Evolutionary conservation across 2,888 invertebrate species (phyloP).

Genomic region (Trissolcus japonicus): DNA sequence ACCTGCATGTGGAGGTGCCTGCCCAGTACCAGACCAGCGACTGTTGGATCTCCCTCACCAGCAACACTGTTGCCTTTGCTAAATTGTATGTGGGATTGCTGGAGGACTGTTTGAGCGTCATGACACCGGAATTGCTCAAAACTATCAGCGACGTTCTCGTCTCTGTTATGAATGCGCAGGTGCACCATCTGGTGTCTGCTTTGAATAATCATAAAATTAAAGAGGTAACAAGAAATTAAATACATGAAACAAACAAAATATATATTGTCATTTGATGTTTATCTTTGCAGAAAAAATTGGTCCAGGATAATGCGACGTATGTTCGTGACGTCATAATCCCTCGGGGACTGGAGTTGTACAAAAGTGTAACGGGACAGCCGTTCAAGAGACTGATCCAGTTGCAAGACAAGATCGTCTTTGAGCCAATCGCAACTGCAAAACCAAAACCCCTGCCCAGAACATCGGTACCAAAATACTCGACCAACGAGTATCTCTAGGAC

Average conservation of each 20-base stretch:
- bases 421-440: conserved; percentile 78
- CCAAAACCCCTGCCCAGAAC: conserved; percentile 78
- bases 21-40: conserved; percentile 77
- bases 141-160: conserved; percentile 85
- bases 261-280: not conserved
- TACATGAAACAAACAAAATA: not conserved
- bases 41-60: conserved; percentile 85
- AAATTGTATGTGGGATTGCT: conserved; percentile 85
- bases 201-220: conserved; percentile 78
- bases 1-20: conserved; percentile 69
- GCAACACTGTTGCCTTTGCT: conserved; percentile 88
- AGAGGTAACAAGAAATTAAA: conserved; percentile 74
- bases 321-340: conserved; percentile 79
- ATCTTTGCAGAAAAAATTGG: conserved; percentile 80
- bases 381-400: conserved; percentile 67
- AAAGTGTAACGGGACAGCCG: conserved; percentile 68
- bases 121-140: conserved; percentile 85
- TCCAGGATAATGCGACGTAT: conserved; percentile 83
- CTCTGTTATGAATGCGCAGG: conserved; percentile 85
- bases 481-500: conserved; percentile 28
- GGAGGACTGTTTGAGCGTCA: conserved; percentile 86
- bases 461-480: conserved; percentile 32
- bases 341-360: conserved; percentile 71
- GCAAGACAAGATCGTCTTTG: conserved; percentile 79
- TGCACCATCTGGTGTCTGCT: conserved; percentile 81